Base-by-base conservation (phyloP, 37 sponge, comb jelly and placozoan species). In the Halichondria panicea region DNA sequence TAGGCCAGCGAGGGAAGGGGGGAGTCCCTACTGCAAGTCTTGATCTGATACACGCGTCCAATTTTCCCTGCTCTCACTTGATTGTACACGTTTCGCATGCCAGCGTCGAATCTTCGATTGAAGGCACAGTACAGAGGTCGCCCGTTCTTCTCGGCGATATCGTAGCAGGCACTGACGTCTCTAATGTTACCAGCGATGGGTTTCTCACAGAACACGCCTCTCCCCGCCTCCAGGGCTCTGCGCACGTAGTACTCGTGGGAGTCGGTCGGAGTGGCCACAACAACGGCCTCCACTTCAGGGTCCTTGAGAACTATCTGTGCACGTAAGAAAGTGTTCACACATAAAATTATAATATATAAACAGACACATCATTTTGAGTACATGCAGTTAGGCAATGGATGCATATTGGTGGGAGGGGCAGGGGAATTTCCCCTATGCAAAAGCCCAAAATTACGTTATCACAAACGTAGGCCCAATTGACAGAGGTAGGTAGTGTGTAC, bases 171-270 rank as follows among this genome's bases (percentile, higher is more conserved):
- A 12, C 7, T 57, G 21, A 78, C 71, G 36, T 42, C 72, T 2
- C 43, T 74, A 0, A 75, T 37, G 55, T 70, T 54, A 7, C 37
- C 71, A 25, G 89, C 89, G 0, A 93, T 66, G 11, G 94, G 94
- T 52, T 93, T 93, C 63, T 93, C 94, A 60, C 94, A 88, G 56
- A 93, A 93, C 1, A 93, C 94, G 4, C 87, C 89, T 52, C 83
- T 85, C 5, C 75, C 74, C 0, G 86, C 87, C 19, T 61, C 12
- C 15, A 93, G 76, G 22, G 89, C 56, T 22, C 31, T 43, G n/a
- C 43, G 27, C 38, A 93, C 82, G 55, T 84, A 89, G 7, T 43
- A 36, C 52, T 86, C 84, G 57, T 93, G 94, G 18, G 75, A 36
- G 37, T 59, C 35, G 27, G 94, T 89, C 0, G 94, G 89, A 25